These are phyloP conservation scores for Grantiella picta DNA, from an alignment of 2,113 vertebrate genomes.

Conservation along the genomic window DNA sequence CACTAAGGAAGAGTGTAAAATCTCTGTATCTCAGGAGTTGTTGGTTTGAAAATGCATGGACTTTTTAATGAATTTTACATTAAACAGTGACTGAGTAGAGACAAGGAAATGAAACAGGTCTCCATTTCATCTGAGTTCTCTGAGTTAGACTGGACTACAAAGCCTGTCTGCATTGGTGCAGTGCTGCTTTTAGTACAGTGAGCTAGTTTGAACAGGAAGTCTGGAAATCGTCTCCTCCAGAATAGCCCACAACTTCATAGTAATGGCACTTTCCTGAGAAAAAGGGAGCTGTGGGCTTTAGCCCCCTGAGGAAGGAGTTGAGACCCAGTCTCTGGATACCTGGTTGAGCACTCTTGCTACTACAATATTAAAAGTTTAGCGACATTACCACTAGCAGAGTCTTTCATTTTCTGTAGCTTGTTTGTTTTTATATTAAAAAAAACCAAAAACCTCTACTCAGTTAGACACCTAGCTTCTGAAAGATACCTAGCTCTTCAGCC, in stretches of 20 bases:
- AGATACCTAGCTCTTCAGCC: background rate
- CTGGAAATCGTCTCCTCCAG: conserved; percentile 57
- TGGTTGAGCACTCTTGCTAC: background rate
- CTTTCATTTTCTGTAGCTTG: background rate
- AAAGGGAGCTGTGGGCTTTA: background rate
- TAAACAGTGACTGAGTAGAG: conserved; percentile 37
- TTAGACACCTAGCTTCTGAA: background rate
- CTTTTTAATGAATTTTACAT: conserved; percentile 44
- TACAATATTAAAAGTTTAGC: background rate
- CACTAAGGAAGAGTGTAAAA: background rate
- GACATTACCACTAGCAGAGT: background rate
- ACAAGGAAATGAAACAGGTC: conserved; percentile 62
- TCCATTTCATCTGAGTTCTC: conserved; percentile 10
- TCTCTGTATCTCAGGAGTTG: background rate
- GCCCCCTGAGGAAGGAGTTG: background rate
- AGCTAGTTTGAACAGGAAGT: conserved; percentile 50
- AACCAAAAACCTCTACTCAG: background rate
- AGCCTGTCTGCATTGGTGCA: conserved; percentile 29
- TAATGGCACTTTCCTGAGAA: background rate
- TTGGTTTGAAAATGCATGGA: background rate
- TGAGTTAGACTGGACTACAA: conserved; percentile 27
- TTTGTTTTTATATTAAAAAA: background rate
- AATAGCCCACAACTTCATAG: background rate
- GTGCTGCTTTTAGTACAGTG: conserved; percentile 8
- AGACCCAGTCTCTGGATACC: background rate